Conservation (phyloP, 1,140 invertebrate genomes). For the Megalonaias nervosa region DNA sequence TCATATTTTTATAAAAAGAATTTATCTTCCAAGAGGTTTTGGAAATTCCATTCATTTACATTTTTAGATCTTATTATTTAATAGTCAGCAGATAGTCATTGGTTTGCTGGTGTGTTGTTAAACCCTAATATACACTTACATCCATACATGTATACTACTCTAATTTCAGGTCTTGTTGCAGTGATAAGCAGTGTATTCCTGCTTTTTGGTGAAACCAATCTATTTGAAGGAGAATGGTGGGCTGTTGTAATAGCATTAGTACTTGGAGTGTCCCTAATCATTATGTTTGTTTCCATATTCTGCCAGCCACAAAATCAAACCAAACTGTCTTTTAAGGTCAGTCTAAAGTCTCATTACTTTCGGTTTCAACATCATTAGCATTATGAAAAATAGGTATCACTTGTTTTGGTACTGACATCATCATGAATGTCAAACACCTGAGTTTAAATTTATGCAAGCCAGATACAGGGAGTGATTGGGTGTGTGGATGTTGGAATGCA, state of each 20-base stretch:
- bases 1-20: no score
- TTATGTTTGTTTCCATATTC: slow-evolving; percentile 13
- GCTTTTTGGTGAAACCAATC: slow-evolving; percentile 15
- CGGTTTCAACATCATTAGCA: background rate
- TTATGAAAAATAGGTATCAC: background rate
- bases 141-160: background rate
- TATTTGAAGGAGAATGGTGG: slow-evolving; percentile 13
- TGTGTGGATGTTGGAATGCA: no score
- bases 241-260: slow-evolving; percentile 16
- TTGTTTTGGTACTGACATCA: no score
- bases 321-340: slow-evolving; percentile 70
- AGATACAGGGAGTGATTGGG: no score
- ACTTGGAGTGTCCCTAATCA: slow-evolving; percentile 7
- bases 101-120: no score
- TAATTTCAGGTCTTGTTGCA: slow-evolving; percentile 23
- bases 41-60: background rate
- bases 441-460: no score
- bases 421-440: no score
- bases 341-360: background rate
- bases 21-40: no score
- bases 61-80: background rate
- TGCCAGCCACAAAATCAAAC: slow-evolving; percentile 65
- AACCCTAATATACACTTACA: no score
- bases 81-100: no score
- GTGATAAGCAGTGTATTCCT: slow-evolving; percentile 24